These are phyloP conservation scores for Sylvicola cinctus DNA, from an alignment of 2,888 invertebrate species.

Conservation along the genomic window DNA sequence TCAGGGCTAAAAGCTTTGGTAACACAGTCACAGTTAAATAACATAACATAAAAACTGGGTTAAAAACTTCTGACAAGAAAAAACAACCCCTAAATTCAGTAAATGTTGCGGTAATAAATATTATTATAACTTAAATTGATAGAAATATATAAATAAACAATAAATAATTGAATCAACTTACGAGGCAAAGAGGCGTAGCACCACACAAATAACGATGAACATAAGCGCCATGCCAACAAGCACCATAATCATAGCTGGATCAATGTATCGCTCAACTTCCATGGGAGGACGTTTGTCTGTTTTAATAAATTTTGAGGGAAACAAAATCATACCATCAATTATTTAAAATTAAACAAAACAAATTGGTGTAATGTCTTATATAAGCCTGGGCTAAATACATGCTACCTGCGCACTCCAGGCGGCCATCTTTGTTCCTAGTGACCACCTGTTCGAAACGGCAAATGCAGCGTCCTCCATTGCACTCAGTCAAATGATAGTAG, in stretches of 20 bases:
- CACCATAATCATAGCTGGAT: slow-evolving; percentile 80
- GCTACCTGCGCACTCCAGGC: slow-evolving; percentile 54
- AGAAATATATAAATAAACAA: too few relatives aligned
- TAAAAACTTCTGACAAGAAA: too few relatives aligned
- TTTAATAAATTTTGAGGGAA: slow-evolving; percentile 3
- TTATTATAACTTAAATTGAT: too few relatives aligned
- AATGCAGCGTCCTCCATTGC: slow-evolving; percentile 54
- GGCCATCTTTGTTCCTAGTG: slow-evolving; percentile 44
- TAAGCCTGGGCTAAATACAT: too few relatives aligned
- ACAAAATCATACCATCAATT: too few relatives aligned
- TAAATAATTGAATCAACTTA: slow-evolving; percentile 27
- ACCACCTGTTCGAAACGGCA: slow-evolving; percentile 65
- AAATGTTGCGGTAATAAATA: too few relatives aligned
- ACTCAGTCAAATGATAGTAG: slow-evolving; percentile 51
- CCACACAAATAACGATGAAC: slow-evolving; percentile 87
- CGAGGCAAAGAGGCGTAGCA: slow-evolving; percentile 81
- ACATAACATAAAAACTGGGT: too few relatives aligned
- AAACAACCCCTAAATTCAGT: too few relatives aligned
- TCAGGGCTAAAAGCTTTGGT: too few relatives aligned
- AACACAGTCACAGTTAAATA: too few relatives aligned
- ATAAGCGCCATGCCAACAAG: slow-evolving; percentile 79
- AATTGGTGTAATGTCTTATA: background rate
- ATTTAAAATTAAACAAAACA: background rate
- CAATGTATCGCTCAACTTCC: slow-evolving; percentile 45
- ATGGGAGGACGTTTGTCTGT: slow-evolving; percentile 17